phyloP scores from a whole-genome alignment of 1,140 invertebrate species.

The Zaprionus lachaisei region DNA sequence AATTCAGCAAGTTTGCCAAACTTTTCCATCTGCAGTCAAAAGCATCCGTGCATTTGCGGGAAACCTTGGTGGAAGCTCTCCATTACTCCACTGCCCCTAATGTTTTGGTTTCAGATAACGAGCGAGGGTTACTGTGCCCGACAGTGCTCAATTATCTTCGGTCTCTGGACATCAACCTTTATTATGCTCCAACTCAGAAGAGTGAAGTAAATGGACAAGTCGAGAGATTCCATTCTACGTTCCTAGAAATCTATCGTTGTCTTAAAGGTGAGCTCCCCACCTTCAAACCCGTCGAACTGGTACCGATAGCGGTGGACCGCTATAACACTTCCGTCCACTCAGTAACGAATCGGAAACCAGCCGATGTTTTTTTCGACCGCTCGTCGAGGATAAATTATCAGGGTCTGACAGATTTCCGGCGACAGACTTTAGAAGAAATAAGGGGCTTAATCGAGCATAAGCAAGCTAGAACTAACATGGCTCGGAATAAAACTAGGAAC shows the following conservation, averaged over 20 bases:
- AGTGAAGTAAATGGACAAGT: too few relatives aligned
- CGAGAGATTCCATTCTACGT: conserved; percentile 10
- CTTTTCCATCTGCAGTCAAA: conserved; percentile 5
- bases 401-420: not conserved
- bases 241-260: conserved; percentile 15
- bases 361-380: not conserved
- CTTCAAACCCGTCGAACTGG: not conserved
- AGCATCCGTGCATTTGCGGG: not conserved
- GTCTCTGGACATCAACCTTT: too few relatives aligned
- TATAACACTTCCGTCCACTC: conserved; percentile 1
- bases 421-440: not conserved
- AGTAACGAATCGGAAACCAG: not conserved
- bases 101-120: too few relatives aligned
- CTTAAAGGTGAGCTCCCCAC: not conserved
- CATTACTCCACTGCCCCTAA: too few relatives aligned
- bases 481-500: not conserved
- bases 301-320: not conserved
- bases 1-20: conserved; percentile 7
- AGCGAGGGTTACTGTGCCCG: too few relatives aligned
- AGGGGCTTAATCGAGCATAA: not conserved
- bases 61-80: too few relatives aligned
- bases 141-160: too few relatives aligned
- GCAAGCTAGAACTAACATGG: not conserved
- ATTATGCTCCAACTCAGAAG: too few relatives aligned
- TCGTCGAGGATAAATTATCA: conserved; percentile 6